Conservation (phyloP, 2,888 invertebrate genomes). For the Lasiommata megera region DNA sequence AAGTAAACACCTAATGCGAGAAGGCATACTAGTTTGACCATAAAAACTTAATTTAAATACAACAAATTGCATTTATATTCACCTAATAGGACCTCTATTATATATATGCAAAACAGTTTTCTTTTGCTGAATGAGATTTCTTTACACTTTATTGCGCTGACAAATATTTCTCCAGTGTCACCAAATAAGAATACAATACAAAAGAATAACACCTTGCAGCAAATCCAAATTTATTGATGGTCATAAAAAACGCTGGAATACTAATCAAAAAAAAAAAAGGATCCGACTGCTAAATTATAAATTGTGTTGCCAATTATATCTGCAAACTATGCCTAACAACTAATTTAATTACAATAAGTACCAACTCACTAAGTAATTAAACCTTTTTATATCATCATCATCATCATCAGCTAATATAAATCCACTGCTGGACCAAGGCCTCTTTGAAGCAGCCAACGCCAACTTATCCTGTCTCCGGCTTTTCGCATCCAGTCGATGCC, state of each 20-base stretch:
- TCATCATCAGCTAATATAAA: no score
- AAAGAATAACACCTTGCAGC: conserved; percentile 2
- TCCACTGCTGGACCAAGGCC: no score
- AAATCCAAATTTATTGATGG: neutral
- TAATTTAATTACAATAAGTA: no score
- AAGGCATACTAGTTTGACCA: neutral
- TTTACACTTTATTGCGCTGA: neutral
- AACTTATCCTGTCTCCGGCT: no score
- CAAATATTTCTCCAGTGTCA: neutral
- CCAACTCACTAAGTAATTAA: no score
- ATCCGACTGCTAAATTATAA: neutral
- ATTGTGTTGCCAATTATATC: neutral
- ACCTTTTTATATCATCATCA: no score
- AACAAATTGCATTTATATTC: conserved; percentile 1
- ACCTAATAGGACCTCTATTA: conserved; percentile 1
- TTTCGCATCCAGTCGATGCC: no score
- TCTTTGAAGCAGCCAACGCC: no score
- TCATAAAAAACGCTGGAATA: neutral
- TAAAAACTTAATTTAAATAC: neutral
- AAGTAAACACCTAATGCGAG: neutral
- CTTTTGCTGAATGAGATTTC: conserved; percentile 1
- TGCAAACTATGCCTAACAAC: neutral
- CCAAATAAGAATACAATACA: neutral
- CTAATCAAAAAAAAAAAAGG: neutral
- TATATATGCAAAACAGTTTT: conserved; percentile 8